These are phyloP conservation scores for Spicauda simplicius DNA, from an alignment of 2,888 invertebrate species.

Conservation along the genomic window DNA sequence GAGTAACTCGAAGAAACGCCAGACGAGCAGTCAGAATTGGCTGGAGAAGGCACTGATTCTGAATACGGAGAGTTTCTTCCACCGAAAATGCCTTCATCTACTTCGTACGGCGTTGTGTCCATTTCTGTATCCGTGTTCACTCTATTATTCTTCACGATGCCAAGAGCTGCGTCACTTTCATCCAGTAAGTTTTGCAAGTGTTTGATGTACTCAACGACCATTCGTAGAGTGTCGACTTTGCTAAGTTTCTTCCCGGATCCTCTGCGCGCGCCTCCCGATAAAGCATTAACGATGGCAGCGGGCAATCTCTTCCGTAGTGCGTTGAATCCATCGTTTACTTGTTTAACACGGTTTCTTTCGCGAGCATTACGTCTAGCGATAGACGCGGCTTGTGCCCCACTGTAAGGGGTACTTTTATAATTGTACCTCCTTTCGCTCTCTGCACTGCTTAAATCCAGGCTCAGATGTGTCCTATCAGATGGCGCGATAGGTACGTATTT, in stretches of 20 bases:
- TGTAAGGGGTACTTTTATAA: slow-evolving; percentile 81
- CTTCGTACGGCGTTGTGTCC: slow-evolving; percentile 53
- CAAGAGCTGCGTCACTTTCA: slow-evolving; percentile 86
- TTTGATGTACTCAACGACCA: slow-evolving; percentile 96
- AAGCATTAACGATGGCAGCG: slow-evolving; percentile 89
- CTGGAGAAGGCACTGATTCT: slow-evolving; percentile 87
- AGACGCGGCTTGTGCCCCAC: slow-evolving; percentile 90
- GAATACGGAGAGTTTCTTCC: slow-evolving; percentile 71
- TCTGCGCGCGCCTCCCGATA: slow-evolving; percentile 87
- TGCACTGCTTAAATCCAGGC: slow-evolving; percentile 60
- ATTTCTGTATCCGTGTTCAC: slow-evolving; percentile 40
- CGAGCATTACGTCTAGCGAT: slow-evolving; percentile 97
- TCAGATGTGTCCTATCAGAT: slow-evolving; percentile 66
- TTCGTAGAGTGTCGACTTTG: slow-evolving; percentile 95
- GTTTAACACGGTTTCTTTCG: slow-evolving; percentile 97
- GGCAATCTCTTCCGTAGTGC: slow-evolving; percentile 94
- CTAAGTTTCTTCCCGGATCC: slow-evolving; percentile 93
- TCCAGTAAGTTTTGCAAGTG: slow-evolving; percentile 91
- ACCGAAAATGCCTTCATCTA: slow-evolving; percentile 70
- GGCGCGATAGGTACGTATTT: slow-evolving; percentile 83
- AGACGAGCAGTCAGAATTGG: slow-evolving; percentile 87
- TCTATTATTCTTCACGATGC: slow-evolving; percentile 50
- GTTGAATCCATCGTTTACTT: slow-evolving; percentile 96
- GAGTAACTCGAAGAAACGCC: slow-evolving; percentile 74
- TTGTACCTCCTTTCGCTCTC: slow-evolving; percentile 87